Percentiles rank a stretch among this genome's conserved stretches.
Evolutionary conservation across 2,113 vertebrate species (phyloP).

Genomic region (human): GRCh38 chr5:116779501-116780000

Average conservation of each 20-base stretch:
- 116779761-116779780: background rate
- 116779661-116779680: slow-evolving; percentile 45
- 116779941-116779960: background rate
- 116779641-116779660: slow-evolving; percentile 41
- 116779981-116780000: background rate
- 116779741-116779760: slow-evolving; percentile 52
- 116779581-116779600: slow-evolving; percentile 16
- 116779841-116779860: background rate
- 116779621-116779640: slow-evolving; percentile 52
- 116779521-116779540: slow-evolving; percentile 4
- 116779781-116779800: slow-evolving; percentile 65
- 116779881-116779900: background rate
- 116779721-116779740: slow-evolving; percentile 33
- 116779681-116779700: slow-evolving; percentile 41
- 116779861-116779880: background rate
- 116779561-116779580: slow-evolving; percentile 7
- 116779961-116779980: background rate
- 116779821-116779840: background rate
- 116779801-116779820: slow-evolving; percentile 2
- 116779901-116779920: background rate
- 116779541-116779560: slow-evolving; percentile 11
- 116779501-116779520: background rate
- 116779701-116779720: slow-evolving; percentile 40
- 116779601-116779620: slow-evolving; percentile 64
- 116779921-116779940: background rate